phyloP scores from a whole-genome alignment of 2,888 invertebrate genomes.

The Anticlea derivata region DNA sequence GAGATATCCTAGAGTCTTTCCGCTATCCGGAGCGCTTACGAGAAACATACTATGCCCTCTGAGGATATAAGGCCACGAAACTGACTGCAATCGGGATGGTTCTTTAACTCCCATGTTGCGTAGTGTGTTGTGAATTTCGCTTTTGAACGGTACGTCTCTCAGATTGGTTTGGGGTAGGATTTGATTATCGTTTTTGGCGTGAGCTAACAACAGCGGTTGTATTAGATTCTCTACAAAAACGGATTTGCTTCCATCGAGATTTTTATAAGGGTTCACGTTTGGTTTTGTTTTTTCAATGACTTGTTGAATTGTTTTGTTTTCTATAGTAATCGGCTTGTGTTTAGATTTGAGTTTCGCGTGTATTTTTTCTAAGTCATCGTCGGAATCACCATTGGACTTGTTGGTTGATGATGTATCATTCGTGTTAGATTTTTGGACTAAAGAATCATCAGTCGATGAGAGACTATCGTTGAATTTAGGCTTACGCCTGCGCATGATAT shows the following conservation, averaged over 20 bases:
- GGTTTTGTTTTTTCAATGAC: conserved; percentile 31
- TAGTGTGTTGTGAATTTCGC: conserved; percentile 56
- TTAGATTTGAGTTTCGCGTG: neutral
- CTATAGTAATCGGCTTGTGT: neutral
- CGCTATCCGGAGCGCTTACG: conserved; percentile 83
- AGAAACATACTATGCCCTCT: conserved; percentile 86
- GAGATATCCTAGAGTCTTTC: conserved; percentile 89
- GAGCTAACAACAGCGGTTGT: conserved; percentile 69
- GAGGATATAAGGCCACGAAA: conserved; percentile 88
- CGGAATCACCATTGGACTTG: conserved; percentile 11
- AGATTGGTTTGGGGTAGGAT: conserved; percentile 57
- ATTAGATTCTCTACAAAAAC: conserved; percentile 73
- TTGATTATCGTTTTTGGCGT: conserved; percentile 62
- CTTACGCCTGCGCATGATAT: conserved; percentile 6
- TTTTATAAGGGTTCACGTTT: conserved; percentile 68
- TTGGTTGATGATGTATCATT: neutral
- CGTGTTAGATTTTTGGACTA: neutral
- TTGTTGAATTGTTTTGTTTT: neutral
- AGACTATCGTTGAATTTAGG: conserved; percentile 4
- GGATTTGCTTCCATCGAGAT: conserved; percentile 61
- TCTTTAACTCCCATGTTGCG: conserved; percentile 57
- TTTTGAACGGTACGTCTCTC: conserved; percentile 61
- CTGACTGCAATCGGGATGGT: conserved; percentile 85
- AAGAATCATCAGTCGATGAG: conserved; percentile 5
- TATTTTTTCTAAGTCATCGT: conserved; percentile 17